Evolutionary conservation across 2,888 invertebrate genomes (phyloP).

Genomic region (Zaprionus lineosus): DNA sequence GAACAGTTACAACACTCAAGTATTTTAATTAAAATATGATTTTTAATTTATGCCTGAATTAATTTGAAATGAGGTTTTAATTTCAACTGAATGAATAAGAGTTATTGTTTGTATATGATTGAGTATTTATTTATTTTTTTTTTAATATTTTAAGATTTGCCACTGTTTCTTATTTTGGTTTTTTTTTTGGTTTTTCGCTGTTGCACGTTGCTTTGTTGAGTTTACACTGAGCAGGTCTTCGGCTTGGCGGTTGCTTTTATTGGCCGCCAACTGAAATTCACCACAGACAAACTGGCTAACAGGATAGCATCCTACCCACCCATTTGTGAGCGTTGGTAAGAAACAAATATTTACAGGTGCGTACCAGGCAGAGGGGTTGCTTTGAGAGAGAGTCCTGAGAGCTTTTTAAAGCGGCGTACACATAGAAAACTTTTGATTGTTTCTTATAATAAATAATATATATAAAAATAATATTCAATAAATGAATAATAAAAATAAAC

Average conservation of each 20-base stretch:
- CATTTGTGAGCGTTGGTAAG: conserved; percentile 37
- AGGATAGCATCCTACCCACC: conserved; percentile 19
- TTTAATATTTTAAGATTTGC: conserved; percentile 18
- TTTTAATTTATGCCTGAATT: neutral
- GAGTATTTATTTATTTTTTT: conserved; percentile 12
- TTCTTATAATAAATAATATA: neutral
- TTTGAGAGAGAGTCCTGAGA: conserved; percentile 20
- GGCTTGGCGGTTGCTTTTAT: conserved; percentile 62
- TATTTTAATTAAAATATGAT: no score
- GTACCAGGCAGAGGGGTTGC: conserved; percentile 14
- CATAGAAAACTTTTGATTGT: neutral
- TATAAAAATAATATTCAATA: no score
- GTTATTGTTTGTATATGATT: conserved; percentile 4
- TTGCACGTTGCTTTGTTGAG: conserved; percentile 65
- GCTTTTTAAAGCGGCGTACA: conserved; percentile 23
- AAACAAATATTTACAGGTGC: conserved; percentile 72
- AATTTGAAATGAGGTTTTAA: conserved; percentile 9
- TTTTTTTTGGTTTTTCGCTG: no score
- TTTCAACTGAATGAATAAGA: conserved; percentile 7
- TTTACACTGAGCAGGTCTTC: conserved; percentile 66
- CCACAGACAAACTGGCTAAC: conserved; percentile 62
- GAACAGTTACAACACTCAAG: no score
- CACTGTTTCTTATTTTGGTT: conserved; percentile 24
- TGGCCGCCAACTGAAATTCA: conserved; percentile 66
- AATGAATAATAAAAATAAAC: no score